A percentile compares a stretch with the other conserved stretches of the same genome.
Evolutionary conservation across 2,113 vertebrate genomes (phyloP).

Genomic region (Malurus melanocephalus): DNA sequence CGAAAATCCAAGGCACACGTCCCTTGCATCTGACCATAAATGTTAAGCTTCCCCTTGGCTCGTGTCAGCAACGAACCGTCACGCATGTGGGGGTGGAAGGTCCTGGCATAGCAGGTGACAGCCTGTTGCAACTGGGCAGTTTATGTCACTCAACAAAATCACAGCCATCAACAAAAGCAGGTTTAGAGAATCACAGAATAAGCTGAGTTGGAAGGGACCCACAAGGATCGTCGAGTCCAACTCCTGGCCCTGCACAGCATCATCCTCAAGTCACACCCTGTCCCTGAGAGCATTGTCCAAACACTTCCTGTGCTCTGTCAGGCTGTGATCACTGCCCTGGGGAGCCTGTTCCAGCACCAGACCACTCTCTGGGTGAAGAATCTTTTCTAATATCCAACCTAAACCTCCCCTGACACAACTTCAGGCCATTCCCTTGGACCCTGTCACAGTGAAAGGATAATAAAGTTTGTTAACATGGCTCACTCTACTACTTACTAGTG

Average conservation of each 20-base stretch:
- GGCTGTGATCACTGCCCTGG: too few relatives aligned
- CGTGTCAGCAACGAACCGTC: not conserved
- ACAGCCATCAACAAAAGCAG: not conserved
- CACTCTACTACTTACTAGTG: not conserved
- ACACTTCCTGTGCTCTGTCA: not conserved
- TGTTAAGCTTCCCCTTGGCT: not conserved
- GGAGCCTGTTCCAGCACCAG: not conserved
- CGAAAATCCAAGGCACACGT: not conserved
- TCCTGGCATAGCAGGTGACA: fast-evolving
- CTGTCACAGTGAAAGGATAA: not conserved
- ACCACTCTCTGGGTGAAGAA: not conserved
- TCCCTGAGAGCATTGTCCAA: not conserved
- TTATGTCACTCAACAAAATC: not conserved
- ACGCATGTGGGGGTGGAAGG: not conserved
- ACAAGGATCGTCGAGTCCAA: not conserved
- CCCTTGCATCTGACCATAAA: not conserved
- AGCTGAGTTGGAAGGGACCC: not conserved
- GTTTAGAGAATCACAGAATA: not conserved
- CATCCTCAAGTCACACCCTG: not conserved
- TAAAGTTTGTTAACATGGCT: too few relatives aligned
- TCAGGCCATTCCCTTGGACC: not conserved
- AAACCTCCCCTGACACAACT: not conserved
- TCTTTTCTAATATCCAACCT: too few relatives aligned
- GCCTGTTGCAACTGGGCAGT: fast-evolving
- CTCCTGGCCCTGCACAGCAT: not conserved